A percentile compares a stretch with the other conserved stretches of the same genome.
These are phyloP conservation scores for Chelonus insularis DNA, from an alignment of 1,140 invertebrate genomes.

Conservation along the genomic window DNA sequence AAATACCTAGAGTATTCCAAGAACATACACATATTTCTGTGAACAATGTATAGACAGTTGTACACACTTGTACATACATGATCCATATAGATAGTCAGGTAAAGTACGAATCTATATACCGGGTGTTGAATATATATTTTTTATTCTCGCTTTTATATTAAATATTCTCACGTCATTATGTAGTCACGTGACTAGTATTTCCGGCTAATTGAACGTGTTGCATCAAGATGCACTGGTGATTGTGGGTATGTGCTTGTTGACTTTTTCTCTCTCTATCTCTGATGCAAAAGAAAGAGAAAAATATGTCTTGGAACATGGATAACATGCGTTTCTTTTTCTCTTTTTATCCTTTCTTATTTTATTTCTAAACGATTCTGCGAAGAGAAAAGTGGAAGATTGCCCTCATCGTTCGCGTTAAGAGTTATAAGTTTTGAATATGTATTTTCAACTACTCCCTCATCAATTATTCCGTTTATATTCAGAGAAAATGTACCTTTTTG, in stretches of 20 bases:
- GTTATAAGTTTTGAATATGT: conserved; percentile 11
- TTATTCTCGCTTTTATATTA: background rate
- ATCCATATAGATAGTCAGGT: background rate
- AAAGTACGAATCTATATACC: background rate
- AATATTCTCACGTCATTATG: conserved; percentile 2
- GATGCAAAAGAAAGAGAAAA: no score
- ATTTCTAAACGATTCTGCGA: conserved; percentile 39
- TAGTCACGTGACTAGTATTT: conserved; percentile 7
- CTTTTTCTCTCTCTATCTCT: no score
- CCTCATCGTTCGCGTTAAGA: conserved; percentile 28
- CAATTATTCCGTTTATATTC: conserved; percentile 36
- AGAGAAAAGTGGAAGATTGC: conserved; percentile 43
- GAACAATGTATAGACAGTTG: background rate
- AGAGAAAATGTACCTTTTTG: conserved; percentile 11
- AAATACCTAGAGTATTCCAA: conserved; percentile 19
- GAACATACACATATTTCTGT: conserved; percentile 1
- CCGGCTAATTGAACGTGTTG: conserved; percentile 11
- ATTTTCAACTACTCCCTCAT: conserved; percentile 21
- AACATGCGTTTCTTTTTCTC: no score
- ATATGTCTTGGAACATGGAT: no score
- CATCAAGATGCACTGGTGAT: conserved; percentile 23
- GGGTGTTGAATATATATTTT: background rate
- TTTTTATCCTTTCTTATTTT: conserved; percentile 9
- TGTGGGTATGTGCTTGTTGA: conserved; percentile 12
- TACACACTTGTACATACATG: background rate